These are phyloP conservation scores for Embiotoca jacksoni DNA, from an alignment of 2,113 vertebrate genomes.

Conservation along the genomic window DNA sequence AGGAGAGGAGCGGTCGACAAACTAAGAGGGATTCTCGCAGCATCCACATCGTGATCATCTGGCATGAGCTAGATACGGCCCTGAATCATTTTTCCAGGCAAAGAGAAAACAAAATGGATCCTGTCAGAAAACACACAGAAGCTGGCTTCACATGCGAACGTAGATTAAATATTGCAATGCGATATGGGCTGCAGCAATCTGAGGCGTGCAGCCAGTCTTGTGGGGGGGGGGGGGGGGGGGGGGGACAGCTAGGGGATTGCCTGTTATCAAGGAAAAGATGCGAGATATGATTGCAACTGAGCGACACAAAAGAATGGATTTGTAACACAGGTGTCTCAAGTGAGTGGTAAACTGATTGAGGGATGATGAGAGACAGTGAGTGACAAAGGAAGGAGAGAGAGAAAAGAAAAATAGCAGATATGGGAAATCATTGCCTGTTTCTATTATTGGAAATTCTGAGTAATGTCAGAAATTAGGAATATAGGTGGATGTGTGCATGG, in stretches of 20 bases:
- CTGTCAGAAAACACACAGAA: slow-evolving; percentile 22
- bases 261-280: slow-evolving; percentile 64
- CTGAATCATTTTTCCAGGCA: slow-evolving; percentile 37
- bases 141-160: slow-evolving; percentile 35
- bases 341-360: slow-evolving; percentile 50
- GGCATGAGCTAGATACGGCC: slow-evolving; percentile 23
- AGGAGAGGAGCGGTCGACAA: slow-evolving; percentile 4
- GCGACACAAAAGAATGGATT: slow-evolving; percentile 56
- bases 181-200: slow-evolving; percentile 52
- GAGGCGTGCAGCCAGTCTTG: slow-evolving; percentile 40
- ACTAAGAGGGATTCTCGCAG: slow-evolving; percentile 28
- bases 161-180: slow-evolving; percentile 64
- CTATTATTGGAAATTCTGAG: slow-evolving; percentile 26
- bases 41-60: slow-evolving; percentile 54
- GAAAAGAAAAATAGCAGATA: slow-evolving; percentile 7
- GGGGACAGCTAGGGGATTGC: slow-evolving; percentile 37
- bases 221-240: background rate
- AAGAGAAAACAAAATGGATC: slow-evolving; percentile 56
- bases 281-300: slow-evolving; percentile 55
- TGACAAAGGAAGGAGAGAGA: background rate
- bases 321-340: slow-evolving; percentile 59
- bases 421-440: slow-evolving; percentile 27
- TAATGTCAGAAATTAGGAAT: slow-evolving; percentile 38
- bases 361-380: background rate
- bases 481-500: slow-evolving; percentile 15